Evolutionary conservation across 2,797 vertebrate genomes (phyloP), one percentile per base, ranked within the genome.

Genomic region (Octomys mimax): DNA sequence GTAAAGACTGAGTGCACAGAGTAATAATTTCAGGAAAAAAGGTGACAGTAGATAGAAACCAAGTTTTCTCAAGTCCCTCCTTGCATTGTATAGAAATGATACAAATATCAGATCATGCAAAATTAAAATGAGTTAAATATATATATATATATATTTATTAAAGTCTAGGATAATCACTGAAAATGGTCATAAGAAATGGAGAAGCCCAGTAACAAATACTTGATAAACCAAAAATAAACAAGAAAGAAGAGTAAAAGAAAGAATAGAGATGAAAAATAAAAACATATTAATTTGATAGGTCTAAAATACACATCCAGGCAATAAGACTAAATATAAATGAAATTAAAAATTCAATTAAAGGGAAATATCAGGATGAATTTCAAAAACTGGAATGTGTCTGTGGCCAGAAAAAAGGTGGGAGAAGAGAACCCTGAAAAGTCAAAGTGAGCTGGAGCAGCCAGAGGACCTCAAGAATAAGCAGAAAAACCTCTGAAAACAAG

Each of bases 261-360:
- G 3, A 95, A 90, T 18, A 61, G 16, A 80, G 2, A 64, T 46
- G 6, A 83, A 22, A 39, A 12, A 70, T 26, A 52, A 91, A 93
- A 86, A 78, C 42, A 75, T 24, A 91, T 24, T 83, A 62, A 46
- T 46, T 39, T 42, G 8, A 33, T 81, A 77, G 26, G 31, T 61
- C 22, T 93, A 93, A 82, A 66, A 70, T 42, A 42, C 24, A 83
- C 42, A 83, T 68, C 49, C 26, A 31, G 18, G 73, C 52, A 62
- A 82, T 59, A 39, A 73, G 42, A 89, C 62, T 92, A 89, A 59
- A 85, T 64, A 57, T 92, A 89, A 85, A 62, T 91, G 77, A 59
- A 70, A 93, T 75, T 77, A 68, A 80, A 61, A 83, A 21, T 77
- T 59, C 33, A 87, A 70, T 83, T 61, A 70, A 91, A 81, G 86